Conservation (phyloP, 1,140 invertebrate species). For the Euwallacea similis region DNA sequence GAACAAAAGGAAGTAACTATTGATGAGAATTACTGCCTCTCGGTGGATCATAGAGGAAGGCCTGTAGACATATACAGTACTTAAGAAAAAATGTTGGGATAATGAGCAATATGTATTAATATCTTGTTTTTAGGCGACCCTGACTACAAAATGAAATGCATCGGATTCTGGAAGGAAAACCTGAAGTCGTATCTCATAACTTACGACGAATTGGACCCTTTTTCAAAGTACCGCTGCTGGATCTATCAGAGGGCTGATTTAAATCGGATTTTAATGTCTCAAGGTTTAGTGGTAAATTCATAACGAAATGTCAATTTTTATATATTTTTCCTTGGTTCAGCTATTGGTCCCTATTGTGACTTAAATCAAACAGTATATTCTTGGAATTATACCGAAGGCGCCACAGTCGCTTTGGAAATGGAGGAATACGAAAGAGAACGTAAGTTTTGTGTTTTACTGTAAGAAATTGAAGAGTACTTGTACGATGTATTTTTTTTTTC, state of each 20-base stretch:
- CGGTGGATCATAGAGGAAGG: slow-evolving; percentile 91
- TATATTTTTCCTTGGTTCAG: no score
- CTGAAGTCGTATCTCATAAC: slow-evolving; percentile 96
- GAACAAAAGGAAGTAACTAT: slow-evolving; percentile 92
- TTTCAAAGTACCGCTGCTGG: slow-evolving; percentile 96
- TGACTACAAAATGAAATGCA: slow-evolving; percentile 96
- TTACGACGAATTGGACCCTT: slow-evolving; percentile 93
- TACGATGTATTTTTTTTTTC: background rate
- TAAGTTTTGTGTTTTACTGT: no score
- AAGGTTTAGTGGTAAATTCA: no score
- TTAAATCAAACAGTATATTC: slow-evolving; percentile 88
- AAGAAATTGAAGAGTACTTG: no score
- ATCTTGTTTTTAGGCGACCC: slow-evolving; percentile 70
- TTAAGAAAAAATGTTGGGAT: no score
- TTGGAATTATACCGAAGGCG: slow-evolving; percentile 85
- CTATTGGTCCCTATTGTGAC: slow-evolving; percentile 88
- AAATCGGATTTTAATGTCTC: slow-evolving; percentile 86
- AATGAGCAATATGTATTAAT: slow-evolving; percentile 9
- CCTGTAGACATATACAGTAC: slow-evolving; percentile 91
- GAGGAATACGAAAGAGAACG: slow-evolving; percentile 90
- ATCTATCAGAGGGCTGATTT: slow-evolving; percentile 95
- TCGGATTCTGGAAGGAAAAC: slow-evolving; percentile 98
- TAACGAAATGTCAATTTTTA: no score
- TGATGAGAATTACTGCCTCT: slow-evolving; percentile 93
- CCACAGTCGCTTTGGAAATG: slow-evolving; percentile 86